Base-by-base conservation (phyloP, 2,797 vertebrate species). In the Anas bahamensis region DNA sequence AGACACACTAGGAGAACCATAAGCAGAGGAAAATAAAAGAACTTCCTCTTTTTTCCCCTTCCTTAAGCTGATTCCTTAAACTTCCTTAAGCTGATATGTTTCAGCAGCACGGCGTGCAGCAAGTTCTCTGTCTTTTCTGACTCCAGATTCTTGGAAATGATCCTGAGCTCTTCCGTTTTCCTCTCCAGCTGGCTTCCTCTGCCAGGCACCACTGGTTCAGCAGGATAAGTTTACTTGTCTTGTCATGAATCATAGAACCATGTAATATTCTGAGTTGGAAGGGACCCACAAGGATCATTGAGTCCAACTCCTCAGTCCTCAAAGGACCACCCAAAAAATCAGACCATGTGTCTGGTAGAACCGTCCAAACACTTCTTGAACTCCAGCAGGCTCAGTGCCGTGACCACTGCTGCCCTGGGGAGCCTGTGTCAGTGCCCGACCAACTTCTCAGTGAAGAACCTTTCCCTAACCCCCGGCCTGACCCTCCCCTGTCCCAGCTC, bases 111-210 rank as follows among this genome's bases (percentile, higher is more conserved):
- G 79, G 98, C 97, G 8, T 98, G 98, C 17, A 98, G 95, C 64
- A 98, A 91, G 1, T 97, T 98, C 93, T 98, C 98, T 0, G 98
- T 98, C 94, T 98, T 98, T 68, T 98, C 97, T 0, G 90, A 79
- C 85, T 98, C 98, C 18, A 98, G 33, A 86, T 98, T 96, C 61
- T 96, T 97, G 6, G 98, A 98, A 68, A 98, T 98, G 60, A 98
- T 95, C 13, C 97, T 90, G 39, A 99, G 89, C 72, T 98, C 98
- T 96, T 99, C 98, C 88, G 98, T 98, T 90, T 98, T 98, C 24
- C 96, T 97, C 90, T 99, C 98, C 75, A 99, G 93, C 89, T 98
- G 98, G 75, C 98, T 98, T 93, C 98, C 94, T 99, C 98, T 2
- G 97, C 97, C 55, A 98, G 92, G 4, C 98, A 88, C 60, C 98